These are phyloP conservation scores for Epizoanthus stellaris DNA, from an alignment of 92 coral and sea anemone species.

Conservation along the genomic window DNA sequence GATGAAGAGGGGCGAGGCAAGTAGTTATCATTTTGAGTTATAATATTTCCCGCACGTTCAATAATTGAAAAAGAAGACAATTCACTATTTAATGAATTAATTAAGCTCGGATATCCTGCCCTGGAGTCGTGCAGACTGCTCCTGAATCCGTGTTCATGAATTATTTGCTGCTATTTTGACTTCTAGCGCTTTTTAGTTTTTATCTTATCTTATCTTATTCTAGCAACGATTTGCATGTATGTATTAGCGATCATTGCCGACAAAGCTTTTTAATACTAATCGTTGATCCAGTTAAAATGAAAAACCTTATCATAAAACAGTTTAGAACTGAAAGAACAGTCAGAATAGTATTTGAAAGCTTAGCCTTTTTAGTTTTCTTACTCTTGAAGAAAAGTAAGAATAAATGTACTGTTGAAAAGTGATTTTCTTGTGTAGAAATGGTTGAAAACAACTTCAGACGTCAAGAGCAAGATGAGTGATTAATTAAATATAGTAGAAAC, in stretches of 20 bases:
- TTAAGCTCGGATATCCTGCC: not conserved
- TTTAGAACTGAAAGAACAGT: no score
- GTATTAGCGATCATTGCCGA: not conserved
- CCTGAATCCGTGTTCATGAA: not conserved
- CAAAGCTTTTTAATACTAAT: not conserved
- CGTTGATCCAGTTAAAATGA: no score
- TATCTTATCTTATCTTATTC: no score
- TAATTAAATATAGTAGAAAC: not conserved
- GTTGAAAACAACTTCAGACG: not conserved
- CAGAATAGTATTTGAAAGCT: no score
- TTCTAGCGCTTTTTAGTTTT: no score
- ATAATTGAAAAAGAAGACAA: no score
- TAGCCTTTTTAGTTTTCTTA: no score
- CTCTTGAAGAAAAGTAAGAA: no score
- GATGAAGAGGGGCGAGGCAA: not conserved
- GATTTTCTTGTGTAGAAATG: not conserved
- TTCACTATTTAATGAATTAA: no score
- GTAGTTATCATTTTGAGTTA: not conserved
- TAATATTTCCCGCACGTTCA: no score
- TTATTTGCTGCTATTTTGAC: not conserved
- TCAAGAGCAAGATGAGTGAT: not conserved
- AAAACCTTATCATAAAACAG: no score
- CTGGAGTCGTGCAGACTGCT: no score
- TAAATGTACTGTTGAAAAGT: not conserved
- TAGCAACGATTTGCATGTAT: not conserved